These are phyloP conservation scores for Conistra vaccinii DNA, from an alignment of 2,888 invertebrate species.

Conservation along the genomic window DNA sequence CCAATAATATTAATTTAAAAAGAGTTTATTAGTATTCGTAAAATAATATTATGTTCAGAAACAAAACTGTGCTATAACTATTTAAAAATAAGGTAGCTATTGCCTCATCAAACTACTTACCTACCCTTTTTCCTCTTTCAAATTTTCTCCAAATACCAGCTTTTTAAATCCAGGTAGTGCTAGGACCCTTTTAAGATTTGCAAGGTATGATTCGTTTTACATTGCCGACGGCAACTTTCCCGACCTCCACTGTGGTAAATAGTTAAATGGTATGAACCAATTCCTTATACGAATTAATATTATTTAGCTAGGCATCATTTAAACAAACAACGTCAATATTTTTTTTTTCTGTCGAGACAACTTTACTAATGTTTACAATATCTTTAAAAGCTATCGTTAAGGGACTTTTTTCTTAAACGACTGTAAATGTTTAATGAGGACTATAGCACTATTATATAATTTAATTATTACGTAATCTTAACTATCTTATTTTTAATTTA, in stretches of 20 bases:
- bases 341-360: slow-evolving; percentile 17
- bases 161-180: slow-evolving; percentile 2
- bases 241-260: slow-evolving; percentile 45
- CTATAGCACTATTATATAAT: slow-evolving; percentile 51
- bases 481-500: slow-evolving; percentile 42
- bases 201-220: not conserved
- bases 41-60: not conserved
- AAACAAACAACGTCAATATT: not conserved
- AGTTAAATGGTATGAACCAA: not conserved
- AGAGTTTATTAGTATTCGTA: not conserved
- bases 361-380: slow-evolving; percentile 38
- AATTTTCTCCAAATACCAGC: slow-evolving; percentile 5
- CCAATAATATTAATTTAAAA: slow-evolving; percentile 1
- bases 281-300: slow-evolving; percentile 5
- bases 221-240: slow-evolving; percentile 68
- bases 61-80: slow-evolving; percentile 9
- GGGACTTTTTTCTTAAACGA: not conserved
- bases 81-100: slow-evolving; percentile 15
- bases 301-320: not conserved
- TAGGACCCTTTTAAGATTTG: not conserved
- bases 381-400: slow-evolving; percentile 18
- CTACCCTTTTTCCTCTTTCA: slow-evolving; percentile 9
- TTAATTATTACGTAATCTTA: slow-evolving; percentile 59
- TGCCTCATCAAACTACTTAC: slow-evolving; percentile 46
- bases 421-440: slow-evolving; percentile 35